phyloP scores from a whole-genome alignment of 2,888 invertebrate species.

The Macrophya alboannulata region DNA sequence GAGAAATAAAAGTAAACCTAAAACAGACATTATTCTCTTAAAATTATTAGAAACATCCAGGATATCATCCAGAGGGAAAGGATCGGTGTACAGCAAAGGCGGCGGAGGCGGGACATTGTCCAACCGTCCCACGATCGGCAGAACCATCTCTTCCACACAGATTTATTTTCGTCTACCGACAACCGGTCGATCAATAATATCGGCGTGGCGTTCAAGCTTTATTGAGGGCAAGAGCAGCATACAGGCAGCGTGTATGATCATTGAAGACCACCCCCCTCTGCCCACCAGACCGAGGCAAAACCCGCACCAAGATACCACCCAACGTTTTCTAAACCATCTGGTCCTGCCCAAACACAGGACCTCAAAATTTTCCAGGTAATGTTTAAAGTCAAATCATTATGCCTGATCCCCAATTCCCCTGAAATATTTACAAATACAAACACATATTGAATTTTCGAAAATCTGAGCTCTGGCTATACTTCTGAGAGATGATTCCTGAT shows the following conservation, averaged over 20 bases:
- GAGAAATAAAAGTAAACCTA: constrained; percentile 24
- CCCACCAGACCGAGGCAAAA: constrained; percentile 78
- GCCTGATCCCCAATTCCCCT: too few relatives aligned
- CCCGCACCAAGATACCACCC: constrained; percentile 78
- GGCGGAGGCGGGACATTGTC: constrained; percentile 77
- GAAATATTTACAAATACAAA: too few relatives aligned
- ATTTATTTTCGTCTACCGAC: constrained; percentile 71
- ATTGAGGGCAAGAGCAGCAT: constrained; percentile 76
- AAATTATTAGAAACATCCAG: constrained; percentile 88
- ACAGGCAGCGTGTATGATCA: constrained; percentile 80
- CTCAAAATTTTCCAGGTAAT: constrained; percentile 93
- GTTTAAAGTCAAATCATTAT: constrained; percentile 14
- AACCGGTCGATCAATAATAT: constrained; percentile 70
- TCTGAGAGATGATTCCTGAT: too few relatives aligned
- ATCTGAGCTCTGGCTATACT: too few relatives aligned
- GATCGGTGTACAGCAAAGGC: constrained; percentile 79
- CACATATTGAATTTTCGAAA: too few relatives aligned
- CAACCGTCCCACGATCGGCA: constrained; percentile 75
- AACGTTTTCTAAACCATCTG: constrained; percentile 77
- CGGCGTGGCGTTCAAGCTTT: constrained; percentile 75
- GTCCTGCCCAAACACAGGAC: constrained; percentile 85
- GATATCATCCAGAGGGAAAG: constrained; percentile 93
- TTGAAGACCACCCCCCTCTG: constrained; percentile 79
- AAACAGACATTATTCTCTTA: constrained; percentile 61
- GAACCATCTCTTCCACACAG: constrained; percentile 74